Evolutionary conservation across 2,797 vertebrate species (phyloP).

Genomic region (Galago senegalensis): DNA sequence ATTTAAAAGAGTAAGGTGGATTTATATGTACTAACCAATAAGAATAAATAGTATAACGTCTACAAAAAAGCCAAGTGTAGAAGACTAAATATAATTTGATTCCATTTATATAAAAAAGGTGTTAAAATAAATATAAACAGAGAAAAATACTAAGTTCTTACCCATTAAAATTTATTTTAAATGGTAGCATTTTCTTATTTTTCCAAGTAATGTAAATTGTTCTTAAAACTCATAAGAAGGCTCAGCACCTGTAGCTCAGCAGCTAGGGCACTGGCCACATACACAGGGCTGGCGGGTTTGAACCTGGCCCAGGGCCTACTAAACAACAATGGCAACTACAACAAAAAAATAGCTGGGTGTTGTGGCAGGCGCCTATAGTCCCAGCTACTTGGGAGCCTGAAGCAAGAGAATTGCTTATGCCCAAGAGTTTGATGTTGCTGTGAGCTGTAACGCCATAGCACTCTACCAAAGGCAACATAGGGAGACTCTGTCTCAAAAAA

Average conservation of each 20-base stretch:
- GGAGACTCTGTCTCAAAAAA: neutral
- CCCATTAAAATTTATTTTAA: slow-evolving; percentile 39
- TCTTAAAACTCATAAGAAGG: neutral
- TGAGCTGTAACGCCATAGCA: no score
- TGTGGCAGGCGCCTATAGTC: no score
- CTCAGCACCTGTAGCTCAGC: no score
- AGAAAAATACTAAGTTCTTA: slow-evolving; percentile 12
- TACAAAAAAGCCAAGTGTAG: neutral
- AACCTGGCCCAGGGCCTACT: no score
- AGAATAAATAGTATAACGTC: neutral
- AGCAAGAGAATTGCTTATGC: no score
- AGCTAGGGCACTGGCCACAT: no score
- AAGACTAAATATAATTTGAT: neutral
- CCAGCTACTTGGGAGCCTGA: no score
- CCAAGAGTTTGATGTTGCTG: no score
- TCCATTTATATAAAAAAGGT: neutral
- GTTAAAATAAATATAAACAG: neutral
- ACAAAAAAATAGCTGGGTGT: no score
- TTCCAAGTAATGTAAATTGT: slow-evolving; percentile 31
- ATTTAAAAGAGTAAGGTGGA: slow-evolving; percentile 43
- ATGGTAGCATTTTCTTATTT: slow-evolving; percentile 27
- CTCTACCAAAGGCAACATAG: no score
- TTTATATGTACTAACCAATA: neutral
- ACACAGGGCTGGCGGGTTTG: no score
- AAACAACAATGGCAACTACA: no score